These are phyloP conservation scores for Isurus oxyrinchus DNA, from an alignment of 2,113 vertebrate species.

Conservation along the genomic window DNA sequence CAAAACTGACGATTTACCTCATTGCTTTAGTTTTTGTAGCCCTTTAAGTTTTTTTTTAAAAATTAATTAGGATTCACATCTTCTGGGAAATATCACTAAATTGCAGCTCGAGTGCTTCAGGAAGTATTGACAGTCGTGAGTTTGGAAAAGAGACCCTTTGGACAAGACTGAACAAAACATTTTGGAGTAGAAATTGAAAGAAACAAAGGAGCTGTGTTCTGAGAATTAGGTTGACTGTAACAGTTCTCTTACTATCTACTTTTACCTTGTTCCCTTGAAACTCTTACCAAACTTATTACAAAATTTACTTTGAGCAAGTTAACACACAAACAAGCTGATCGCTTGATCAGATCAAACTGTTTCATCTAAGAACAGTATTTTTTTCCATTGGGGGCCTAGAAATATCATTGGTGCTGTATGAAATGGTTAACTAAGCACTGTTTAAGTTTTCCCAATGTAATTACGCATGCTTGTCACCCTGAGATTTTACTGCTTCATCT, in stretches of 20 bases:
- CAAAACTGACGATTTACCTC: background rate
- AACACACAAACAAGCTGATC: background rate
- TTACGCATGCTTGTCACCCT: background rate
- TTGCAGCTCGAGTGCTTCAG: background rate
- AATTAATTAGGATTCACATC: background rate
- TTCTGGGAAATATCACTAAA: background rate
- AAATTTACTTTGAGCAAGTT: background rate
- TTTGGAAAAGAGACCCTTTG: background rate
- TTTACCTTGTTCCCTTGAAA: background rate
- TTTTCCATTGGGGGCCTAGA: background rate
- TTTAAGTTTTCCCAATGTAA: background rate
- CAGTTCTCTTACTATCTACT: background rate
- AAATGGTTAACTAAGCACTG: background rate
- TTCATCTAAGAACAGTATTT: background rate
- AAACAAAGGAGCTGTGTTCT: background rate
- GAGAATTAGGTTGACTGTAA: background rate
- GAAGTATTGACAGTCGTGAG: background rate
- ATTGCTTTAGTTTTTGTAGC: background rate
- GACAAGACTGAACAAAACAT: background rate
- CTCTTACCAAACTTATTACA: background rate
- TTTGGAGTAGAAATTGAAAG: background rate
- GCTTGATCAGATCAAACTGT: background rate
- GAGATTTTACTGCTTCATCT: background rate
- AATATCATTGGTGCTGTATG: background rate
- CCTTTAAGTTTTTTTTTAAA: background rate